Conservation (phyloP, 2,797 vertebrate genomes). For the Monodelphis domestica region DNA sequence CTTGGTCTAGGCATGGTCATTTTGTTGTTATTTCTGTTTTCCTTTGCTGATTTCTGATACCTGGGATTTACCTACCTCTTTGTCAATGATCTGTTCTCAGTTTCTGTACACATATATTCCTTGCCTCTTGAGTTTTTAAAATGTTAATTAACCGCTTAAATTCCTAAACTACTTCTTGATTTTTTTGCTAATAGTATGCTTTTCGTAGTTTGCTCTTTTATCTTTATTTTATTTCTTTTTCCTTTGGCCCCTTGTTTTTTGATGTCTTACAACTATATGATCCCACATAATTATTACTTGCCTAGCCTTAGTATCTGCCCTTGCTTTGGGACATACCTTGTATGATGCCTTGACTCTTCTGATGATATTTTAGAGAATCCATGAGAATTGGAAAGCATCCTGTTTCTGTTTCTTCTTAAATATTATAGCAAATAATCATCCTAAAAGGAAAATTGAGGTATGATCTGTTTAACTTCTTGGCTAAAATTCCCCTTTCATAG, state of each 20-base stretch:
- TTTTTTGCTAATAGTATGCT: too few relatives aligned
- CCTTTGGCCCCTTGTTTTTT: too few relatives aligned
- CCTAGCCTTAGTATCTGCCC: background rate
- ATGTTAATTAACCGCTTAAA: background rate
- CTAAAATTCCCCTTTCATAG: background rate
- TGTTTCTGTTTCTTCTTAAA: background rate
- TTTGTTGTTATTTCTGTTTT: background rate
- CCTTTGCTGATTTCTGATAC: background rate
- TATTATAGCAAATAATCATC: background rate
- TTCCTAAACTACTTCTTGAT: rapidly evolving
- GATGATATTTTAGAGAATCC: background rate
- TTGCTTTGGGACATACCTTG: background rate
- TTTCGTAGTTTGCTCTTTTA: background rate
- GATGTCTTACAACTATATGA: background rate
- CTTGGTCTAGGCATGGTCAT: background rate
- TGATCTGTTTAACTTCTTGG: background rate
- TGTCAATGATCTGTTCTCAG: background rate
- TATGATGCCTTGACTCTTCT: background rate
- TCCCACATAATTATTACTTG: background rate
- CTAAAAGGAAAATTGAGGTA: background rate
- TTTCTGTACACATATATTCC: background rate
- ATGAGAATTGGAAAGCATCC: rapidly evolving
- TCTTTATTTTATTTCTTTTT: background rate
- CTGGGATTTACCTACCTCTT: background rate
- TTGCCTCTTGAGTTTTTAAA: rapidly evolving